Evolutionary conservation across 2,888 invertebrate species (phyloP), one percentile per base, ranked within the genome.

Genomic region (Amiota communis): DNA sequence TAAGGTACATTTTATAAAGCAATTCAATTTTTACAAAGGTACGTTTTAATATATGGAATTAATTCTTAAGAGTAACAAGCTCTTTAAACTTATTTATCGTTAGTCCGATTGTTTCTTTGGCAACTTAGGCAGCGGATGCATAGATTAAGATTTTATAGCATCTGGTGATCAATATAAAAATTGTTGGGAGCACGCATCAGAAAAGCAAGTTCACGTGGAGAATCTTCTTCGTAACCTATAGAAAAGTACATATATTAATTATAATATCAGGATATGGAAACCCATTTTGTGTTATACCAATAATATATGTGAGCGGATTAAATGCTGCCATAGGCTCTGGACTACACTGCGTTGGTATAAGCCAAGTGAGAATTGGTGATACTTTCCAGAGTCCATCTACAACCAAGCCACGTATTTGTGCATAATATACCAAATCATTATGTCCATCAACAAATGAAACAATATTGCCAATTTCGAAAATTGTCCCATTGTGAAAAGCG

Each of bases 161-260:
- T n/a, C n/a, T 3, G 23, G 23, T 23, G 93, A 10, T 94, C 92
- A 86, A 94, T 94, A 88, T 94, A 97, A 90, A 97, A 97, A 88
- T 97, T 97, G 0, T 96, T 96, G 0, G 97, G 97, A 0, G 97
- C 96, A 85, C 97, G 97, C 94, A 97, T 97, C 17, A 97, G 93
- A 90, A 97, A 98, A 86, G 96, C 95, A 94, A 98, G 94, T 79
- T 93, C 95, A 8, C 97, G 92, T 0, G 97, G 95, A 1, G 96
- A 90, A 78, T 97, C 97, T 90, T 98, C 98, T 86, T 97, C 97
- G 0, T 96, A 97, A 2, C 97, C 96, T 83, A 11, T 11, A 23
- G 23, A 23, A 23, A 23, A 23, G 23, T 2, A 23, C 3, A 23
- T 23, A 1, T 2, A 23, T 23, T 23, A 23, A 3, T 3, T 23